phyloP scores from a whole-genome alignment of 35 echinoderm and acorn worm genomes.

The Strongylocentrotus purpuratus region DNA sequence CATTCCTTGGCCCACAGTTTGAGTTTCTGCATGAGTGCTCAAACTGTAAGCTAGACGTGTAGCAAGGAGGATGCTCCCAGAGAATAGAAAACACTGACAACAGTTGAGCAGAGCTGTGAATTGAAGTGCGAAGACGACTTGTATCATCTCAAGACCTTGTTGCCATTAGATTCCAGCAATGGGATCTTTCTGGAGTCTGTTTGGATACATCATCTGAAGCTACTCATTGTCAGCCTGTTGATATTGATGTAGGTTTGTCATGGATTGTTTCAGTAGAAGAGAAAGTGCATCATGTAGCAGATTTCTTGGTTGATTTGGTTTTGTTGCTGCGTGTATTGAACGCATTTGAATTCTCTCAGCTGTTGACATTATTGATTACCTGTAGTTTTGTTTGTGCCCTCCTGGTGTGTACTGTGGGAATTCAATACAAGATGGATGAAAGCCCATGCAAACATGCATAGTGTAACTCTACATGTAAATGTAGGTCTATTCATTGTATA shows the following conservation, averaged over 20 bases:
- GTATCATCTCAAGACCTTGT: neutral
- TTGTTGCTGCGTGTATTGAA: neutral
- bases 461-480: neutral
- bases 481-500: neutral
- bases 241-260: neutral
- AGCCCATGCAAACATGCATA: neutral
- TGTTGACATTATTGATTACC: conserved; percentile 42
- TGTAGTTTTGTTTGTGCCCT: neutral
- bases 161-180: neutral
- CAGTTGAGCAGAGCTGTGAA: neutral
- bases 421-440: neutral
- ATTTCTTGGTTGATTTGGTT: neutral
- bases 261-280: neutral
- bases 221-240: neutral
- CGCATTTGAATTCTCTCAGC: conserved; percentile 42
- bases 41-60: neutral
- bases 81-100: neutral
- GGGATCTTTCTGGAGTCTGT: neutral
- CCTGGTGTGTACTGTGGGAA: neutral
- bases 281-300: neutral
- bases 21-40: conserved; percentile 12
- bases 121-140: neutral
- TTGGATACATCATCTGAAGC: neutral
- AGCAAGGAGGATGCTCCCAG: neutral
- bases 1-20: neutral